Evolutionary conservation across 2,888 invertebrate species (phyloP).

Genomic region (Parnassius smintheus): DNA sequence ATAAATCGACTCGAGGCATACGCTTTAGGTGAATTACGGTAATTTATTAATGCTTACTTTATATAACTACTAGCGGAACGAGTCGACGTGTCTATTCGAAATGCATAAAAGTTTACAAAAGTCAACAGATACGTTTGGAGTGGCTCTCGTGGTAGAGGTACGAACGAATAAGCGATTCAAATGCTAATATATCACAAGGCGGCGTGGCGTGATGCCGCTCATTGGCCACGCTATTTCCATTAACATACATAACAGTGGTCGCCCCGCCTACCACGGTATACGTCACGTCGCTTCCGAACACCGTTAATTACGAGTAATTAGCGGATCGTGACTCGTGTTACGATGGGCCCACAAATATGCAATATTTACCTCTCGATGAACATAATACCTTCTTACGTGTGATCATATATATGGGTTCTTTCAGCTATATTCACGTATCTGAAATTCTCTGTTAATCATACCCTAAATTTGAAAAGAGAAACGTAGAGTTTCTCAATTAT

Average conservation of each 20-base stretch:
- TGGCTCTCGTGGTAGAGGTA: conserved; percentile 45
- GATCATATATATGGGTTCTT: conserved; percentile 1
- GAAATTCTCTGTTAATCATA: conserved; percentile 1
- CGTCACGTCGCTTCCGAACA: conserved; percentile 69
- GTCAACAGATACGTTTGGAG: conserved; percentile 42
- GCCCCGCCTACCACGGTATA: conserved; percentile 65
- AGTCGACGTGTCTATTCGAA: conserved; percentile 49
- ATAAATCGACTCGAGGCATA: conserved; percentile 42
- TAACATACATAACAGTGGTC: conserved; percentile 68
- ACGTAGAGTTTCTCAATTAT: no score
- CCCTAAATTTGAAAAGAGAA: no score
- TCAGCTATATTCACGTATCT: conserved; percentile 7
- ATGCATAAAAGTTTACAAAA: conserved; percentile 65
- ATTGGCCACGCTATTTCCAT: conserved; percentile 75
- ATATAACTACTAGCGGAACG: conserved; percentile 61
- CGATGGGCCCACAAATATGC: conserved; percentile 46
- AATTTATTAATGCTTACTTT: conserved; percentile 58
- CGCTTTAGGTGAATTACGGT: conserved; percentile 48
- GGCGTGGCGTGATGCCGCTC: conserved; percentile 66
- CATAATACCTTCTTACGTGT: conserved; percentile 20
- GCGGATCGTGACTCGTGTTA: conserved; percentile 60
- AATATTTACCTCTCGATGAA: conserved; percentile 14
- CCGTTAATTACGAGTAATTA: conserved; percentile 75
- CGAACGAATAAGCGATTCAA: conserved; percentile 75
- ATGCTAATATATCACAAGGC: conserved; percentile 80